Base-by-base conservation (phyloP, 2,113 vertebrate species). In the Odontophorus gujanensis region DNA sequence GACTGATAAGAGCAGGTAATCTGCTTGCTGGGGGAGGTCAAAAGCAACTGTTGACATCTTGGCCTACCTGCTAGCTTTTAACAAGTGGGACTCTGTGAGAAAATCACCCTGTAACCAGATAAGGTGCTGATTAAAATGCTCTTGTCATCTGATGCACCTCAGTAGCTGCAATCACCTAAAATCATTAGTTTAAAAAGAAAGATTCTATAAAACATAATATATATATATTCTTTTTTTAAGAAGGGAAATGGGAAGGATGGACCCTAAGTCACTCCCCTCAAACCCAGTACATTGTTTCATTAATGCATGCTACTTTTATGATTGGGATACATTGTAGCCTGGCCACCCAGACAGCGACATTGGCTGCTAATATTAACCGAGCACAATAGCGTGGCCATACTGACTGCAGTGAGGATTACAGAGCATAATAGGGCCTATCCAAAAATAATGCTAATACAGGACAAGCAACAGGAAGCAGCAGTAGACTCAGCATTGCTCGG, bases 361-460 rank as follows among this genome's bases (percentile, higher is more conserved):
- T 96, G 98, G 97, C 98, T 97, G 98, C 96, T 97, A 97, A 97
- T 98, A 98, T 98, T 98, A 98, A 98, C 96, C 96, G 65, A 96
- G 98, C 98, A 99, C 98, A 99, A 99, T 99, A 92, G 98, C 7
- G 76, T 98, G 98, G 97, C 97, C 97, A 93, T 97, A 95, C 96
- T 98, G 98, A 98, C 98, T 98, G 98, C 98, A 98, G 96, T 89
- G 98, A 98, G 99, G 99, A 99, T 99, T 99, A 99, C 94, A 81
- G 98, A 97, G 98, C 97, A 99, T 98, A 99, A 99, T 99, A 96
- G 97, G 96, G 93, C 97, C 97, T 78, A 97, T 98, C 98, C 98
- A 98, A 98, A 98, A 98, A 98, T 98, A 99, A 98, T 98, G 98
- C 98, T 97, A 97, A 98, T 94, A 96, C 98, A 97, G 98, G 98